These are phyloP conservation scores for Busseola fusca DNA, from an alignment of 2,888 invertebrate genomes.

Conservation along the genomic window DNA sequence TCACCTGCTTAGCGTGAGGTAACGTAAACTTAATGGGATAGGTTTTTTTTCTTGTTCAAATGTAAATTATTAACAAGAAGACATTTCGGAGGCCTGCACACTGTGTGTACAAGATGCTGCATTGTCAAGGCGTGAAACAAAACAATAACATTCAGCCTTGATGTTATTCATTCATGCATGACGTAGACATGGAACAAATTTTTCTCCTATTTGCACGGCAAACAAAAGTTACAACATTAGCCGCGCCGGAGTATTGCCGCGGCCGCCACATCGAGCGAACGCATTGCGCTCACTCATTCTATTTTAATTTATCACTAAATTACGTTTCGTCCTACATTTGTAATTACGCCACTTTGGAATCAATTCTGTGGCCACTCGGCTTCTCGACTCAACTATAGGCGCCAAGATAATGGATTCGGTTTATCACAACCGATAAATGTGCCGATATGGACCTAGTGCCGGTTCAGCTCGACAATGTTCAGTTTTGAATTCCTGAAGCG, in stretches of 20 bases:
- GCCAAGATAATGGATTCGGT: slow-evolving; percentile 72
- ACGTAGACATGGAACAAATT: slow-evolving; percentile 83
- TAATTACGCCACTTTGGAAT: slow-evolving; percentile 67
- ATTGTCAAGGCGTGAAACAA: slow-evolving; percentile 70
- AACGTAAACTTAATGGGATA: no score
- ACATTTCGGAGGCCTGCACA: slow-evolving; percentile 36
- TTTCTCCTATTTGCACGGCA: slow-evolving; percentile 84
- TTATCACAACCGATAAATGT: slow-evolving; percentile 81
- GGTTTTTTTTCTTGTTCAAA: no score
- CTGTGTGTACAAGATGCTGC: slow-evolving; percentile 63
- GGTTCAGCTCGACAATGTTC: slow-evolving; percentile 80
- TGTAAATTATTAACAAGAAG: no score
- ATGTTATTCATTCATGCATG: slow-evolving; percentile 81
- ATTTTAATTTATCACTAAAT: slow-evolving; percentile 70
- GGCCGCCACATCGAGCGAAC: slow-evolving; percentile 73
- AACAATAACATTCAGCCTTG: slow-evolving; percentile 83
- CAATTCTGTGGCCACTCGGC: slow-evolving; percentile 62
- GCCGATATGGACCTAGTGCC: slow-evolving; percentile 74
- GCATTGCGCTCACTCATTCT: slow-evolving; percentile 71
- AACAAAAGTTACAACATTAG: slow-evolving; percentile 78
- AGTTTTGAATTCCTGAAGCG: slow-evolving; percentile 86
- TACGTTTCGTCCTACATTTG: slow-evolving; percentile 65
- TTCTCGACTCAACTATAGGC: slow-evolving; percentile 47
- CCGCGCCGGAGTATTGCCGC: slow-evolving; percentile 73
- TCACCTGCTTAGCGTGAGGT: no score